Percentiles rank a stretch among this genome's conserved stretches.
Conservation (phyloP, 2,797 vertebrate genomes). For the Betta splendens region DNA sequence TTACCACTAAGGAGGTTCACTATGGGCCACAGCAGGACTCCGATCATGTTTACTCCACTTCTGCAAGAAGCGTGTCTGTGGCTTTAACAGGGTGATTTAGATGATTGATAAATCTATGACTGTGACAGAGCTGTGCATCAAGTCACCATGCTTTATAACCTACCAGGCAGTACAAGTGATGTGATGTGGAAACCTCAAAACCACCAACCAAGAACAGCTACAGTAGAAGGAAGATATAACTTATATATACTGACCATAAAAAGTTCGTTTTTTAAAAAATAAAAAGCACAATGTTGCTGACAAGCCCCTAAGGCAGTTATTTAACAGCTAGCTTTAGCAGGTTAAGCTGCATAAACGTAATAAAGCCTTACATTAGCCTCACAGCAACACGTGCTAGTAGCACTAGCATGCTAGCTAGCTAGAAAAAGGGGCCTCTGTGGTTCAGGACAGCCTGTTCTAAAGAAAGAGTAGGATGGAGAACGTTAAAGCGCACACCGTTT, state of each 20-base stretch:
- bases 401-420: too few species aligned
- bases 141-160: background rate
- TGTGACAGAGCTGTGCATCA: background rate
- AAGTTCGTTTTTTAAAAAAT: too few species aligned
- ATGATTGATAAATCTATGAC: background rate
- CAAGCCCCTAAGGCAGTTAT: background rate
- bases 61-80: too few species aligned
- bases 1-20: too few species aligned
- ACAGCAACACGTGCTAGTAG: background rate
- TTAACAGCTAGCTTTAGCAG: background rate
- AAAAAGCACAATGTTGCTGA: background rate
- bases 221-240: background rate
- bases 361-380: background rate
- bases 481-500: too few species aligned
- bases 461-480: too few species aligned
- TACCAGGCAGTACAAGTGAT: background rate
- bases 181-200: background rate
- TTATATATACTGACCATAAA: too few species aligned
- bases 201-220: too few species aligned
- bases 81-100: too few species aligned
- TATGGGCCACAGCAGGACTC: too few species aligned
- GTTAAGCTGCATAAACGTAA: background rate
- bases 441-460: too few species aligned
- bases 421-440: background rate
- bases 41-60: too few species aligned